phyloP scores from a whole-genome alignment of 2,113 vertebrate species.

The Colius striatus region DNA sequence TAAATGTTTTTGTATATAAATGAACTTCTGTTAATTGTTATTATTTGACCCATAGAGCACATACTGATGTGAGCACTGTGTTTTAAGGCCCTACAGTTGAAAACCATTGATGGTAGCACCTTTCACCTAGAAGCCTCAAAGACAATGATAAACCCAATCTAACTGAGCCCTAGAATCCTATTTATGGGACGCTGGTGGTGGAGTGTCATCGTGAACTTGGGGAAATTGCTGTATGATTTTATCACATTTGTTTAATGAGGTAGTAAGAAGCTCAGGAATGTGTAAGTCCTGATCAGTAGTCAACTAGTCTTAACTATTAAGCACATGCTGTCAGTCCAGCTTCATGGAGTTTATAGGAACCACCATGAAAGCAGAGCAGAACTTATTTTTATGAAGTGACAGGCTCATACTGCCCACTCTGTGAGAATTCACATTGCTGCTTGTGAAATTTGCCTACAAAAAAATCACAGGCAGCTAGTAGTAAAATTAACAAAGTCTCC shows the following conservation, averaged over 20 bases:
- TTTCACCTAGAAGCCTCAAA: neutral
- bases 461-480: neutral
- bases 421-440: neutral
- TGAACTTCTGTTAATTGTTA: neutral
- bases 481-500: neutral
- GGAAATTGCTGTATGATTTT: neutral
- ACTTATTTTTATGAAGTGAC: neutral
- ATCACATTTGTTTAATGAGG: neutral
- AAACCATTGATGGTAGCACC: neutral
- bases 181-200: neutral
- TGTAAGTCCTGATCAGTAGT: neutral
- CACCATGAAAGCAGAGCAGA: neutral
- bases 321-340: neutral
- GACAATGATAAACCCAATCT: neutral
- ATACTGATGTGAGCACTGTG: neutral
- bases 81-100: neutral
- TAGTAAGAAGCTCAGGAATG: neutral
- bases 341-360: neutral
- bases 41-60: neutral
- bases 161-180: neutral
- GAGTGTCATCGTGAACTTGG: neutral
- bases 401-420: neutral
- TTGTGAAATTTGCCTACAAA: neutral
- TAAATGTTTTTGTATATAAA: neutral
- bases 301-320: neutral